Percentiles rank a stretch among this genome's conserved stretches.
Conservation (phyloP, 2,113 vertebrate genomes). For the Rhombomys opimus region DNA sequence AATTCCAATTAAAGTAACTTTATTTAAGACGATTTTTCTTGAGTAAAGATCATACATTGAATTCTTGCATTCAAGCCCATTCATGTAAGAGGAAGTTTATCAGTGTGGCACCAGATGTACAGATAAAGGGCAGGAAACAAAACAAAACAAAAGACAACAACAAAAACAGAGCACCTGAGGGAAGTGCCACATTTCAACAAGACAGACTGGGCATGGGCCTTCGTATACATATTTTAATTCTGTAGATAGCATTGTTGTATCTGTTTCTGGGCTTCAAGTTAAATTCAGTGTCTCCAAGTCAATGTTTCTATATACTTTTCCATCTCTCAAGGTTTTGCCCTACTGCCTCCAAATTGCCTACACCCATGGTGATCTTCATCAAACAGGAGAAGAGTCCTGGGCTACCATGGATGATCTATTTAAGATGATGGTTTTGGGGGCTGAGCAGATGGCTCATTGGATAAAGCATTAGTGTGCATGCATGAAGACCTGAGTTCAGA, state of each 20-base stretch:
- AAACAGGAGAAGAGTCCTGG: neutral
- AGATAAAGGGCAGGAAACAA: neutral
- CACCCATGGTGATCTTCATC: neutral
- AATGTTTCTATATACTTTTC: neutral
- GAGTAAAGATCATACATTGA: neutral
- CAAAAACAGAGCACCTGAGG: neutral
- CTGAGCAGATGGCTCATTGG: neutral
- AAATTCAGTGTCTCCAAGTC: neutral
- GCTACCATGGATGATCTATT: neutral
- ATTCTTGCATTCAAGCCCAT: neutral
- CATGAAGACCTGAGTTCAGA: neutral
- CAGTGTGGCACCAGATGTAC: neutral
- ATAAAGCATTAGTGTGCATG: neutral
- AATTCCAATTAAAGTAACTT: neutral
- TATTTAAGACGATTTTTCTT: neutral
- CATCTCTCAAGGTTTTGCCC: neutral
- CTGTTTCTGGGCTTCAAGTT: neutral
- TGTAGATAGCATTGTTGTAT: neutral
- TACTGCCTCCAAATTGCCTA: too few relatives aligned
- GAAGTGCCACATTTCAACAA: neutral
- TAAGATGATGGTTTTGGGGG: neutral
- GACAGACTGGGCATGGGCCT: neutral
- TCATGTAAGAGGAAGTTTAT: neutral
- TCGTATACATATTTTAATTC: neutral
- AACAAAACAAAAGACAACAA: neutral